Base-by-base conservation (phyloP, 2,113 vertebrate species). In the Aplodontia rufa region DNA sequence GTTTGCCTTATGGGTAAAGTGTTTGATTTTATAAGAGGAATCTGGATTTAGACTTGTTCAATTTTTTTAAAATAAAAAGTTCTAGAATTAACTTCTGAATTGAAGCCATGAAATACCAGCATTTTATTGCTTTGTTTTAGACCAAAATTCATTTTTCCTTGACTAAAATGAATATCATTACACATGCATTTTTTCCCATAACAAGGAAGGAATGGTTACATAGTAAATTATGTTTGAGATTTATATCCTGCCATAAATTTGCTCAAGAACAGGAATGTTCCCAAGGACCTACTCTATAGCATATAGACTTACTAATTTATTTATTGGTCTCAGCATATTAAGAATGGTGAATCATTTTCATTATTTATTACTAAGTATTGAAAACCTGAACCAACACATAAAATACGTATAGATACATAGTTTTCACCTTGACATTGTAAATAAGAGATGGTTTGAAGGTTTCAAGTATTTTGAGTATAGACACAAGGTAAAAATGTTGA, bases 91-190 rank as follows among this genome's bases (percentile, higher is more conserved):
- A 22, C 66, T 92, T 85, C 60, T 58, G 16, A 87, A 84, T 90
- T 72, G 60, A 94, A 69, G 69, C 30, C 30, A 14, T 86, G 66
- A 71, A 83, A 60, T 35, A 32, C n/a, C 58, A 84, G 32, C 3
- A 66, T 87, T 91, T 91, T 83, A 86, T 60, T 68, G 20, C 79
- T 91, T 94, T 94, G 35, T 85, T 82, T 86, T 20, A 85, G 37
- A 95, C 28, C 28, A 58, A 30, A 71, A 6, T 58, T 79, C 1
- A 47, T 58, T 95, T 95, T 87, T 90, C 24, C 40, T 89, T 35
- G 9, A 78, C 45, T 88, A 47, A 76, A 94, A 87, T n/a, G 28
- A 87, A 86, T 89, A 83, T 89, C 19, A 81, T 78, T 87, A 60
- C 45, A 68, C 0, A 6, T 30, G 11, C 28, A 1, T 40, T 66